Conservation (phyloP, 2,888 invertebrate genomes). For the Pristionchus japonicus region DNA sequence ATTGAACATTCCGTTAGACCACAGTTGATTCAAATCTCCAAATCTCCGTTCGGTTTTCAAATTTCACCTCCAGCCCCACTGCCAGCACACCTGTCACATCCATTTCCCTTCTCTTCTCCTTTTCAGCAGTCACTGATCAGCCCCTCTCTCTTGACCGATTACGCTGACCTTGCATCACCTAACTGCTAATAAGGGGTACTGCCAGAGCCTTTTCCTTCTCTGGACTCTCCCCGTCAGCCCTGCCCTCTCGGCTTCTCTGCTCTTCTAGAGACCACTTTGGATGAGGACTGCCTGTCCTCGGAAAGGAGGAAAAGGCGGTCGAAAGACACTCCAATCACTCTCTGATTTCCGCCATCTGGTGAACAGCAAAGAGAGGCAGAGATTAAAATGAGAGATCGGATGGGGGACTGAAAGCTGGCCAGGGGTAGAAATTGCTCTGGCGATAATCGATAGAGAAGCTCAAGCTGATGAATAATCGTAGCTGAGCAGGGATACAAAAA, state of each 20-base stretch:
- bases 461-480: neutral
- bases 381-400: slow-evolving; percentile 28
- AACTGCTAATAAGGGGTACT: slow-evolving; percentile 10
- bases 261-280: neutral
- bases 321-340: slow-evolving; percentile 39
- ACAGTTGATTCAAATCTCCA: neutral
- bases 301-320: neutral
- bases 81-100: slow-evolving; percentile 17
- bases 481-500: neutral
- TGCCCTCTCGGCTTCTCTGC: neutral
- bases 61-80: neutral
- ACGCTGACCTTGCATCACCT: slow-evolving; percentile 9
- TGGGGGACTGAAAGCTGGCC: neutral
- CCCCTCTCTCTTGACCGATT: neutral
- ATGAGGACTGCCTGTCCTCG: neutral
- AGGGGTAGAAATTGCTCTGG: neutral
- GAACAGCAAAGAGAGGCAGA: neutral
- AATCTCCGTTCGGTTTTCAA: neutral
- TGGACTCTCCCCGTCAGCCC: neutral
- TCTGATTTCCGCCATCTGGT: slow-evolving; percentile 34
- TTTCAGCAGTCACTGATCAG: slow-evolving; percentile 10
- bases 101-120: slow-evolving; percentile 33
- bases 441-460: neutral
- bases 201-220: neutral
- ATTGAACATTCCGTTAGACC: neutral